Evolutionary conservation across 1,140 invertebrate genomes (phyloP), one percentile per base, ranked within the genome.

Genomic region (Episyrphus balteatus): DNA sequence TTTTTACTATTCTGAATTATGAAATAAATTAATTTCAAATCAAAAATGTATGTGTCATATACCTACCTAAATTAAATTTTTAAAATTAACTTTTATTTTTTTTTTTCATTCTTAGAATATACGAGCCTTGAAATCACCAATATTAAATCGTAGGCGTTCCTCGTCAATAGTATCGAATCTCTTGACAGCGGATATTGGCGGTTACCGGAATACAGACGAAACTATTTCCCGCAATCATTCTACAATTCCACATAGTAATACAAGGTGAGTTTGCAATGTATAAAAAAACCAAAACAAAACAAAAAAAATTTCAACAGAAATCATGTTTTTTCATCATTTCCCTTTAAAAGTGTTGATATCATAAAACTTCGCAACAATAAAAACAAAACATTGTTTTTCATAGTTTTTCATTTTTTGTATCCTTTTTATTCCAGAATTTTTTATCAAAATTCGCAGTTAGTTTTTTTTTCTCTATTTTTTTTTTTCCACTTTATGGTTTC

Each of bases 161-260:
- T 66, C 62, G 6, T 65, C 62, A 9, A 61, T 66, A 21, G 61
- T 57, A 1, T 47, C 55, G 7, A 64, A 60, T 46, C 36, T 61
- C 8, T 37, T 61, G 26, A 52, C 55, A 8, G 49, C 51, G 11
- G 60, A 61, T 40, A 46, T 50, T 12, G 46, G 46, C 12, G 48
- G 51, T 18, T 51, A 51, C 14, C 51, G 56, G 3, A 37, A 46
- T 37, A 15, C 15, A 50, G 52, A 11, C 44, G 47, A 47, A 56
- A 38, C 44, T 34, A 50, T 36, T 37, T 36, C 30, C 31, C 37
- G 37, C 2, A 43, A 21, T 39, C 42, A 40, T 18, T 36, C 31
- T 12, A 30, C 43, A 11, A 18, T 50, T 8, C 44, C 55, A n/a
- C 56, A 57, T 17, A 61, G 53, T 48, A 46, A 31, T 38, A 52